A percentile compares a stretch with the other conserved stretches of the same genome.
Conservation (phyloP, 2,888 invertebrate genomes). For the Synanthedon myopaeformis region DNA sequence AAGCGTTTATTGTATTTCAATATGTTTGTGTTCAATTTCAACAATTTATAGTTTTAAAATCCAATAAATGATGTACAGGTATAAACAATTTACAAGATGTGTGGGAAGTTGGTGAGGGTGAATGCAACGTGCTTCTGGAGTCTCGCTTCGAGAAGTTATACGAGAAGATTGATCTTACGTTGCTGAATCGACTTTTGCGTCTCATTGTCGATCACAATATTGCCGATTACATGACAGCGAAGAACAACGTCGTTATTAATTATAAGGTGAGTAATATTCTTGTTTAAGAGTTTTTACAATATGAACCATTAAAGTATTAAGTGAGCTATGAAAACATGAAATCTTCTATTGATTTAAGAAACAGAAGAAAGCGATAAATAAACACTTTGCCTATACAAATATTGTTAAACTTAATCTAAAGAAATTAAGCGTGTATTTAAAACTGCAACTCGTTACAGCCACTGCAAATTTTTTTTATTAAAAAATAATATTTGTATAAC, state of each 20-base stretch:
- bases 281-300: neutral
- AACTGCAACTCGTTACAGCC: no score
- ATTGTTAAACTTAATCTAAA: no score
- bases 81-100: conserved; percentile 98
- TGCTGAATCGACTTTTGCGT: conserved; percentile 94
- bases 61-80: conserved; percentile 48
- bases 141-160: conserved; percentile 99
- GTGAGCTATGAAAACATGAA: no score
- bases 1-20: no score
- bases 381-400: no score
- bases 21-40: no score
- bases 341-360: no score
- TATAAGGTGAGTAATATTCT: conserved; percentile 77
- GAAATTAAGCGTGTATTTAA: no score
- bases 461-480: no score
- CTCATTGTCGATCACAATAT: conserved; percentile 99
- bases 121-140: conserved; percentile 98
- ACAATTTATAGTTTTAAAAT: neutral
- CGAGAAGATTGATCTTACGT: conserved; percentile 98
- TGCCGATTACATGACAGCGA: conserved; percentile 99
- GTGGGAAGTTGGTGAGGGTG: conserved; percentile 98
- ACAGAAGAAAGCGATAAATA: no score
- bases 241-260: conserved; percentile 99
- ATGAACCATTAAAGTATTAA: no score
- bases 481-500: no score